Conservation (phyloP, 2,113 vertebrate genomes). For the Pituophis catenifer region DNA sequence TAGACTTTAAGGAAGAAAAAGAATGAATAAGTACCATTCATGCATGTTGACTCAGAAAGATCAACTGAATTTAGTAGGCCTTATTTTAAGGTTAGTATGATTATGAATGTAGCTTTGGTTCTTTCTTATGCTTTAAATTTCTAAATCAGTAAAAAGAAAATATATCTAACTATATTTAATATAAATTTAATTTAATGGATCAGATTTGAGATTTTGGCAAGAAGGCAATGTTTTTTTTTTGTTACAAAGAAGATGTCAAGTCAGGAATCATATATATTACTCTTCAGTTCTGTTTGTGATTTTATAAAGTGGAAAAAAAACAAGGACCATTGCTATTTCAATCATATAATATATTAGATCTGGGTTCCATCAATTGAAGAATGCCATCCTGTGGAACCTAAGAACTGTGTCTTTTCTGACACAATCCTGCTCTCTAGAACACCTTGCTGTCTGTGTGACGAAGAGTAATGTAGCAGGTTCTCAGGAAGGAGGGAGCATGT, state of each 20-base stretch:
- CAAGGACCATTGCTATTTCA: slow-evolving; percentile 42
- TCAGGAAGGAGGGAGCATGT: background rate
- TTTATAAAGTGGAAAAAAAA: slow-evolving; percentile 36
- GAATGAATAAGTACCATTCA: background rate
- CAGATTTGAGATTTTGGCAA: background rate
- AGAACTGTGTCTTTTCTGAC: background rate
- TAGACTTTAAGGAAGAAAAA: background rate
- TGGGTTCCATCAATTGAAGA: background rate
- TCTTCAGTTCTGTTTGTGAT: slow-evolving; percentile 46
- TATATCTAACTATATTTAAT: background rate
- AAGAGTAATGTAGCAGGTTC: background rate
- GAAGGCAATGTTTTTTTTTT: slow-evolving; percentile 9
- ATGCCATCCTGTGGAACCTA: background rate
- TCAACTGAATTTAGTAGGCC: background rate
- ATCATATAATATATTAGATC: slow-evolving; percentile 39
- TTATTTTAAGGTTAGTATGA: background rate
- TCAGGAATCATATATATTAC: slow-evolving; percentile 37
- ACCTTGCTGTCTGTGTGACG: background rate
- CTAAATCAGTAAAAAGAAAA: background rate
- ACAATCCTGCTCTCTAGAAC: background rate
- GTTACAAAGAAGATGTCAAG: background rate
- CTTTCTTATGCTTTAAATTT: background rate
- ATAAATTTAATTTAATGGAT: background rate
- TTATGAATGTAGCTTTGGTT: background rate
- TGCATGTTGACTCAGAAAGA: background rate